phyloP scores from a whole-genome alignment of 1,140 invertebrate species.

The Dryas iulia region DNA sequence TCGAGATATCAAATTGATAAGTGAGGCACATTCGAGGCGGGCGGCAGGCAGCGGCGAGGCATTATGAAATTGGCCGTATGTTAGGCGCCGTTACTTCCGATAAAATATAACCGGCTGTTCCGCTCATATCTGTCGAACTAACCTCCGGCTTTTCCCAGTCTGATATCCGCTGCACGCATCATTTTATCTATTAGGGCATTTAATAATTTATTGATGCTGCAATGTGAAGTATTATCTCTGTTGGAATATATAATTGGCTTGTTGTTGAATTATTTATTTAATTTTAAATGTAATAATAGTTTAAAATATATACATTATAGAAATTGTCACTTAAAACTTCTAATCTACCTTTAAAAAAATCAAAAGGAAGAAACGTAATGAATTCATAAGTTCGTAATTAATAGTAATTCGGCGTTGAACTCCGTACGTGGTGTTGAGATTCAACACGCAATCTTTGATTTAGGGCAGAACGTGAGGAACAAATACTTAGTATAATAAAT shows the following conservation, averaged over 20 bases:
- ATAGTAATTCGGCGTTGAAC: too few relatives aligned
- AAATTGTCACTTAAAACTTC: too few relatives aligned
- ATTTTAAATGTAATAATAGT: background rate
- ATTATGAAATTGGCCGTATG: conserved; percentile 80
- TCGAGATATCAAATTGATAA: conserved; percentile 79
- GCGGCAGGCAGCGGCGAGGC: conserved; percentile 55
- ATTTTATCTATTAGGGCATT: conserved; percentile 52
- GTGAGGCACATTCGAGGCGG: conserved; percentile 72
- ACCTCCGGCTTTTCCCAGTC: conserved; percentile 45
- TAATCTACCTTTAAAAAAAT: too few relatives aligned
- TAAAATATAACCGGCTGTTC: conserved; percentile 74
- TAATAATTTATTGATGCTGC: conserved; percentile 47
- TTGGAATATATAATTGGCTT: background rate
- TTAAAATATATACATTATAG: background rate
- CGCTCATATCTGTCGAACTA: conserved; percentile 73
- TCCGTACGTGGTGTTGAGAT: too few relatives aligned
- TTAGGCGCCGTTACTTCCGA: conserved; percentile 77
- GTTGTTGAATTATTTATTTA: conserved; percentile 21
- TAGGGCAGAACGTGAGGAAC: too few relatives aligned
- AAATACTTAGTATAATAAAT: too few relatives aligned
- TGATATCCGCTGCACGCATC: conserved; percentile 46
- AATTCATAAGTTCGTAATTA: too few relatives aligned
- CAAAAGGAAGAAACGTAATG: too few relatives aligned
- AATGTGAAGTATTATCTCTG: background rate
- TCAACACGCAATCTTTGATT: too few relatives aligned